Evolutionary conservation across 2,797 vertebrate species (phyloP).

Genomic region (Acrossocheilus wenchowensis): DNA sequence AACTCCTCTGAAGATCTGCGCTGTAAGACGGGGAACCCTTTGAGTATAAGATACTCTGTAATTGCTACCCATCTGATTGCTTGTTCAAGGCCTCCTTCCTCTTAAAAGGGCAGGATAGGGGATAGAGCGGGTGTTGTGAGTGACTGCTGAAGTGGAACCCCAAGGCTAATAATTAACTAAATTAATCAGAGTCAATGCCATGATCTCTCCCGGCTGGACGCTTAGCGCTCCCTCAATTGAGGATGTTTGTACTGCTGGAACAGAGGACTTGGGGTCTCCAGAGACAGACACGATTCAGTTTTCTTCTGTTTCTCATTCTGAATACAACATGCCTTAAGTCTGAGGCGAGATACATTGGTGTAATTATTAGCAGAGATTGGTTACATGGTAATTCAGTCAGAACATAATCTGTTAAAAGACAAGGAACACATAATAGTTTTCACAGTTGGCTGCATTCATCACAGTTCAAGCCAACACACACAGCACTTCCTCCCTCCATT

Average conservation of each 20-base stretch:
- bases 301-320: constrained; percentile 5
- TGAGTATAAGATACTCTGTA: constrained; percentile 70
- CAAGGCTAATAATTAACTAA: constrained; percentile 81
- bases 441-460: constrained; percentile 19
- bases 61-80: constrained; percentile 74
- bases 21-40: constrained; percentile 59
- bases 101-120: constrained; percentile 52
- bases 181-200: constrained; percentile 78
- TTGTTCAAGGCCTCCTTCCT: constrained; percentile 59
- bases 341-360: constrained; percentile 30
- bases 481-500: constrained; percentile 50
- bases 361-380: constrained; percentile 25
- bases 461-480: constrained; percentile 43
- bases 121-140: constrained; percentile 58
- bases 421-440: constrained; percentile 26
- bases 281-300: constrained; percentile 28
- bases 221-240: constrained; percentile 68
- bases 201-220: constrained; percentile 71
- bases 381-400: constrained; percentile 2
- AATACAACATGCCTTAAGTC: constrained; percentile 1
- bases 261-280: constrained; percentile 61
- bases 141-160: constrained; percentile 64
- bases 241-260: constrained; percentile 65
- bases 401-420: constrained; percentile 23
- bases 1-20: constrained; percentile 35